A percentile compares a stretch with the other conserved stretches of the same genome.
These are phyloP conservation scores for Arnoldichthys spilopterus DNA, from an alignment of 2,797 vertebrate genomes.

Conservation along the genomic window DNA sequence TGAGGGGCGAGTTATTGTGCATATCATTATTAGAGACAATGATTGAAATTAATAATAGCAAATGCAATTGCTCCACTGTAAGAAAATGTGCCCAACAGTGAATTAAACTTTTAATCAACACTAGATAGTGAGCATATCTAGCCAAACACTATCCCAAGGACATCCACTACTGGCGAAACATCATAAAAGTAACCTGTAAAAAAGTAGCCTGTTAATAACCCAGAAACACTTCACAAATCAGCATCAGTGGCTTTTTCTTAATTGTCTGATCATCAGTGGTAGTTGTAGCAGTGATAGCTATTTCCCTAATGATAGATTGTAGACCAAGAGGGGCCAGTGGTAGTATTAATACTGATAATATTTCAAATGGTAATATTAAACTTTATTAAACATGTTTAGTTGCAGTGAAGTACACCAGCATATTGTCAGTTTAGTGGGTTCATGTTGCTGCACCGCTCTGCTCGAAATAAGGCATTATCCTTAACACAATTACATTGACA, in stretches of 20 bases:
- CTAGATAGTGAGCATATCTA: not conserved
- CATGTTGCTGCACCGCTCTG: not conserved
- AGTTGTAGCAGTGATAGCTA: no score
- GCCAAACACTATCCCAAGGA: not conserved
- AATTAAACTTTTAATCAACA: not conserved
- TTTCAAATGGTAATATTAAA: not conserved
- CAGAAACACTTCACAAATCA: not conserved
- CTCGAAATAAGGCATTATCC: constrained; percentile 63
- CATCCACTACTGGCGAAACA: not conserved
- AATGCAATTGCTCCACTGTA: not conserved
- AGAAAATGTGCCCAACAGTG: no score
- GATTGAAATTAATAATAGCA: not conserved
- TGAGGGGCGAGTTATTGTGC: not conserved
- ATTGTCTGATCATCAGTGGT: no score
- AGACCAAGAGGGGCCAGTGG: not conserved
- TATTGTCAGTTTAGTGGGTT: not conserved
- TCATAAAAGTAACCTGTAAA: no score
- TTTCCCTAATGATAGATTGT: not conserved
- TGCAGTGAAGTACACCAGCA: not conserved
- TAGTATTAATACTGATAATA: not conserved
- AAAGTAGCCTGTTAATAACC: not conserved
- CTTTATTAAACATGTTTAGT: not conserved
- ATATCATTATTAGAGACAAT: not conserved
- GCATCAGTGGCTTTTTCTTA: no score
- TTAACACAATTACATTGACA: constrained; percentile 93